Evolutionary conservation across 2,113 vertebrate species (phyloP), one percentile per base, ranked within the genome.

Genomic region (Erpornis zantholeuca): DNA sequence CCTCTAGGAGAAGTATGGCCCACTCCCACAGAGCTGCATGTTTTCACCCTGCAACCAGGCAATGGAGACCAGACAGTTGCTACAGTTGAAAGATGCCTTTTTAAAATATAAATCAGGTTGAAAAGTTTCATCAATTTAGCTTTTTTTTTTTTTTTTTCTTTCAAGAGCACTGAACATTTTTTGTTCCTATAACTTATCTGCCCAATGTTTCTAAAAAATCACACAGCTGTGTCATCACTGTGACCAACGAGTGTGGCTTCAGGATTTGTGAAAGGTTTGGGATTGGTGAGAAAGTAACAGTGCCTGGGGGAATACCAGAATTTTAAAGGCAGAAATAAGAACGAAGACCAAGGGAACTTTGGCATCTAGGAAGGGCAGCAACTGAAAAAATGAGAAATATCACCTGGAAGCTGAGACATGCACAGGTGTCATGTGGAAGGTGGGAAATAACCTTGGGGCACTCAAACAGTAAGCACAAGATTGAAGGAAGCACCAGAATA

Each of bases 1-100:
- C 24, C 23, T 72, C 28, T 27, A 40, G 76, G 2, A 88, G 53
- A 54, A 77, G 31, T 36, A 47, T 15, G 15, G 22, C 8, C 27
- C 17, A n/a, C 11, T 50, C 21, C 11, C 24, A 7, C 0, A 18
- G 10, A 2, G 15, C 45, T n/a, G 15, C 2, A 0, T 14, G 60
- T 23, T 63, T 57, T 84, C 45, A 42, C 9, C 36, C 52, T 31
- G 45, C 44, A 73, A 31, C 16, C 42, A 66, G n/a, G 12, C 28
- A 49, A 10, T 23, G 45, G 22, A 73, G 21, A 47, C 16, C 19
- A 49, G 31, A 20, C 11, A 66, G 10, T 15, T 60, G 35, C 8
- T 88, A 35, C 1, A n/a, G 19, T 16, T 63, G 64, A 36, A 61
- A 54, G 13, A 50, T 5, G 36, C 12, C 11, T 61, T 54, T 68